Evolutionary conservation across 2,797 vertebrate species (phyloP), one percentile per base, ranked within the genome.

Genomic region (Helostoma temminkii): DNA sequence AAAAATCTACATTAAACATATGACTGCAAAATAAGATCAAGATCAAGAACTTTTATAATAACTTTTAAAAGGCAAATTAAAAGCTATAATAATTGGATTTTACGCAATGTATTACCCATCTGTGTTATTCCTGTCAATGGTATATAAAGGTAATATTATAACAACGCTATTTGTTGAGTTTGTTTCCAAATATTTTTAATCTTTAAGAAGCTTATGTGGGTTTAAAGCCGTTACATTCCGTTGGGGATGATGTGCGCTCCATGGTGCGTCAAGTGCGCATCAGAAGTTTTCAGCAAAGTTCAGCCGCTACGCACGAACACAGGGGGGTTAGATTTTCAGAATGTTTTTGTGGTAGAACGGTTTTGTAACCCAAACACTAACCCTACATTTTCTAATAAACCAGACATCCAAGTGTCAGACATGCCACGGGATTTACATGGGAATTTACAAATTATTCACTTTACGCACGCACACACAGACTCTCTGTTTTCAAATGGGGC

Each of bases 281-380:
- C 49, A 21, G 49, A 61, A 24, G 45, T 78, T 69, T 71, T 60
- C 81, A 12, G 36, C 76, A 78, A 86, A 50, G 54, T 78, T 83
- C 79, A 3, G 9, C 78, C 50, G 18, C 32, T 12, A n/a, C n/a
- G 8, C 24, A 12, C 10, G 14, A 2, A 8, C 7, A 25, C 0
- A 1, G 4, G 0, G 2, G 1, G 0, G 4, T 11, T 11, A 3
- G 3, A 9, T 45, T 11, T 45, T 19, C 22, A 34, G 19, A 42
- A 3, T 16, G 0, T 9, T 36, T 0, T 21, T 0, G 1, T 16
- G 54, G 16, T n/a, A n/a, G n/a, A n/a, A n/a, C n/a, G n/a, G n/a
- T n/a, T n/a, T n/a, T n/a, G n/a, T n/a, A n/a, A n/a, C n/a, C n/a
- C n/a, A n/a, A n/a, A n/a, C n/a, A n/a, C n/a, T n/a, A n/a, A n/a